Percentiles rank a stretch among this genome's conserved stretches.
phyloP scores from a whole-genome alignment of 2,888 invertebrate species.

The Trissolcus brochymenae region DNA sequence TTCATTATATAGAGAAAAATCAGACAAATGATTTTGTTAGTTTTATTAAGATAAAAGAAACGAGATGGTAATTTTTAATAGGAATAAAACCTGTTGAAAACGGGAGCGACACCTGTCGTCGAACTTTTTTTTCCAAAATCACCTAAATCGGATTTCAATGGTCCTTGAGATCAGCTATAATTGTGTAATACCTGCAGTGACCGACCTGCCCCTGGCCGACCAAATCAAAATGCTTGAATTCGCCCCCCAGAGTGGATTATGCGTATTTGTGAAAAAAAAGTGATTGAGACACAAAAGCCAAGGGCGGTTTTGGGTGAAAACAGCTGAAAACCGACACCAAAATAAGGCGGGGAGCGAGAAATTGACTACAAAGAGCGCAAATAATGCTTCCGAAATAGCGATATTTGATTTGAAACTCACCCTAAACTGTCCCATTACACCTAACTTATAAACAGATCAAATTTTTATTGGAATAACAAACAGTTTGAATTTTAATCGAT shows the following conservation, averaged over 20 bases:
- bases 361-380: conserved; percentile 73
- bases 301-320: conserved; percentile 75
- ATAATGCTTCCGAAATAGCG: conserved; percentile 70
- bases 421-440: conserved; percentile 53
- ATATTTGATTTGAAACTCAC: conserved; percentile 70
- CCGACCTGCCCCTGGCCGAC: conserved; percentile 70
- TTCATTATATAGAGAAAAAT: no score
- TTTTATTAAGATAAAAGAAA: no score
- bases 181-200: conserved; percentile 70
- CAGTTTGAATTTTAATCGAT: no score
- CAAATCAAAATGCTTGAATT: conserved; percentile 69
- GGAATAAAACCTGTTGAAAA: neutral
- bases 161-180: conserved; percentile 35
- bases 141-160: conserved; percentile 47
- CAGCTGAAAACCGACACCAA: conserved; percentile 76
- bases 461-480: no score
- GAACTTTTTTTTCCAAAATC: conserved; percentile 36
- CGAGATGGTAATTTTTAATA: neutral
- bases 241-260: conserved; percentile 73
- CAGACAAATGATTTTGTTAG: no score
- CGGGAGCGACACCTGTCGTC: conserved; percentile 16
- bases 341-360: conserved; percentile 73
- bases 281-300: conserved; percentile 66
- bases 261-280: conserved; percentile 70
- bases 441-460: conserved; percentile 46